Base-by-base conservation (phyloP, 2,888 invertebrate genomes). In the Lutraria lutraria region DNA sequence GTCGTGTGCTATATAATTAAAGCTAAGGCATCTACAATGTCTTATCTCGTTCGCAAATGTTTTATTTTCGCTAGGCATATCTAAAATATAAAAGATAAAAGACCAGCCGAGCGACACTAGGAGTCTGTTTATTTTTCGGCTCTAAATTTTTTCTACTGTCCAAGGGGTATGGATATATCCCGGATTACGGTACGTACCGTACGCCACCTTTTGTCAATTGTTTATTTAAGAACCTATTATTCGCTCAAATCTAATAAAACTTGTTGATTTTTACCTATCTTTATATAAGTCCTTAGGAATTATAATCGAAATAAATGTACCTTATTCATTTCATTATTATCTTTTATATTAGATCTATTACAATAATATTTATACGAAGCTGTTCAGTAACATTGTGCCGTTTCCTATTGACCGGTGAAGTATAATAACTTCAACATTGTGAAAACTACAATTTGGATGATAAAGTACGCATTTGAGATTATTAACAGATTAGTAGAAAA, bases 31-130 rank as follows among this genome's bases (percentile, higher is more conserved):
- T 43, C 43, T 54, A 25, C 68, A 68, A 54, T 25, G 43, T 84
- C 76, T 86, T 83, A 91, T 86, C 88, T n/a, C 25, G 63, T 72
- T 68, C 21, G 81, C 83, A 53, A 85, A 90, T 92, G 92, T 92
- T 92, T 89, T 87, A 85, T 84, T 90, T 91, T 92, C 90, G 72
- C 89, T 79, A 83, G 53, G 81, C 88, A 90, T 83, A 88, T 92
- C 92, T 92, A 92, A 92, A 92, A 92, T 87, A 72, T 43, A 34
- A 76, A 53, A 34, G 83, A 91, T 91, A 91, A 91, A 91, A 87
- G 90, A 54, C n/a, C 76, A n/a, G 72, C 88, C 89, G 83, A 79
- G 54, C 43, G 21, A 68, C 19, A 56, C 87, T 52, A 29, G 31
- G 34, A 79, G 85, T 68, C 25, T 89, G 88, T 91, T 91, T 89